Evolutionary conservation across 2,113 vertebrate species (phyloP).

Genomic region (Macaca mulatta): DNA sequence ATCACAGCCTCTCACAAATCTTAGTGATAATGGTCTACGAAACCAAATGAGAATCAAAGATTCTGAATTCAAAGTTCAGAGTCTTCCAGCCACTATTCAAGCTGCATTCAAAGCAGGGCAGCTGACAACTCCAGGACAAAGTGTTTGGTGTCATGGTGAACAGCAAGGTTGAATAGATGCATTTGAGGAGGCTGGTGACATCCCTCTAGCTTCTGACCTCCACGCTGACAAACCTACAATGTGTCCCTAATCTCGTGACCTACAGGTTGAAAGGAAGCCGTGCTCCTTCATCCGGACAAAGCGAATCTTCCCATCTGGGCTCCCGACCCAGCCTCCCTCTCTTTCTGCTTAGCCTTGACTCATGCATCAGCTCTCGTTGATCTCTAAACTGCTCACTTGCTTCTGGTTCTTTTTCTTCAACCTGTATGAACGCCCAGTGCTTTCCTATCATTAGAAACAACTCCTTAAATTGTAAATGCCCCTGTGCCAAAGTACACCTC

Average conservation of each 20-base stretch:
- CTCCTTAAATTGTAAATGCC: neutral
- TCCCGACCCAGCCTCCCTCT: too few species aligned
- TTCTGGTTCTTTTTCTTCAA: neutral
- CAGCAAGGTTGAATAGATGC: neutral
- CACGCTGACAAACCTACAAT: neutral
- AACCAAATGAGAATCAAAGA: neutral
- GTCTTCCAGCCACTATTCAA: neutral
- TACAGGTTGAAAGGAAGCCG: neutral
- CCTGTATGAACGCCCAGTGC: neutral
- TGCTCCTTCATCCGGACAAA: neutral
- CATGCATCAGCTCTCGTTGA: accelerated
- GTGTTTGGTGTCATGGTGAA: neutral
- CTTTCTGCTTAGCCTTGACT: neutral
- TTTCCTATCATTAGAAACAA: neutral
- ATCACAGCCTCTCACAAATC: neutral
- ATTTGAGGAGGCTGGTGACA: neutral
- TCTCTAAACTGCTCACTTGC: neutral
- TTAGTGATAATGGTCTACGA: neutral
- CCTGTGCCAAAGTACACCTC: neutral
- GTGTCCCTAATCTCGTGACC: neutral
- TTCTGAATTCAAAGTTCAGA: neutral
- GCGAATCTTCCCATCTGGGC: neutral
- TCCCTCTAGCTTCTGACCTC: neutral
- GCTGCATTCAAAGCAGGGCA: neutral
- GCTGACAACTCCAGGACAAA: neutral